Base-by-base conservation (phyloP, 1,140 invertebrate genomes). In the Bombus fervidus region DNA sequence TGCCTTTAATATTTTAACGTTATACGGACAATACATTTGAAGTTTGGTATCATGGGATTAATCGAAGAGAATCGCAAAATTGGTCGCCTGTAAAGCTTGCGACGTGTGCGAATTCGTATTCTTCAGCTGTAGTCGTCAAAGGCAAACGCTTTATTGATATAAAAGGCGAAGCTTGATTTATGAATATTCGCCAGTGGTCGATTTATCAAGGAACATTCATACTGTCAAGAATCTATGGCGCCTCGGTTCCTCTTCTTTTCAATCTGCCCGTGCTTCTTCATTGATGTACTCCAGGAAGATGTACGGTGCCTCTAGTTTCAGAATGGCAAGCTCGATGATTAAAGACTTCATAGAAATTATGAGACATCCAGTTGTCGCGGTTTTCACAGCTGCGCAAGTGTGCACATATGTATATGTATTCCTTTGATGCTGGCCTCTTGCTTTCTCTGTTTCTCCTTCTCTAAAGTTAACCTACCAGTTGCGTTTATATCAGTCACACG, bases 401-500 rank as follows among this genome's bases (percentile, higher is more conserved):
- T 22, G 47, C 47, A 22, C 10, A 9, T 5, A 18, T 1, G 43
- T 25, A 34, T 47, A 25, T 18, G 31, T 15, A 5, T 22, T 43
- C 28, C 84, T 85, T 85, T 81, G 84, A 85, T 74, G 59, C 43
- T 64, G 47, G 18, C 47, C 18, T 28, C 25, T 10, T 18, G 8
- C 74, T 28, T n/a, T 34, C 43, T 25, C 57, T 31, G 13, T 34
- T 6, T 15, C 22, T 15, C 25, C 8, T 2, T 41, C 57, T 73
- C 69, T 34, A 39, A 81, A 73, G 83, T 85, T 81, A 81, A 85
- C 83, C 78, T 81, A 81, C 77, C 83, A 81, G 77, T 85, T 85
- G 83, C 77, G 78, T 85, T 85, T 85, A 81, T 81, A 81, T 85
- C 78, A 81, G 83, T 85, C 83, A 66, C 43, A 43, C 57, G 28